These are phyloP conservation scores for Apotomis capreana DNA, from an alignment of 2,888 invertebrate species.

Conservation along the genomic window DNA sequence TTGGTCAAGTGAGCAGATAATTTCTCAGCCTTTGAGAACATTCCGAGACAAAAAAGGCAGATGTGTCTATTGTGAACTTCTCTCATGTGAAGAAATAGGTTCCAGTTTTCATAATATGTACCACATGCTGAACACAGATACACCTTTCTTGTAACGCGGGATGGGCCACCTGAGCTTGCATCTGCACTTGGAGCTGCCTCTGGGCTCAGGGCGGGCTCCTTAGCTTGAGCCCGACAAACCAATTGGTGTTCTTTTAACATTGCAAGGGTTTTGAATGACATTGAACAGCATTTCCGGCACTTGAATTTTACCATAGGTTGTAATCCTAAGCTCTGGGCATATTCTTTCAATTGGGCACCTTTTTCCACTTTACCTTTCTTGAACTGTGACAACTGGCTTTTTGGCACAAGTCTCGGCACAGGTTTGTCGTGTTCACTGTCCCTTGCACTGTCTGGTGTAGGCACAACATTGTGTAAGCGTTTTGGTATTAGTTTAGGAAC, in stretches of 20 bases:
- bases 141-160: conserved; percentile 89
- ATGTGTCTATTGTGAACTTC: conserved; percentile 92
- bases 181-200: conserved; percentile 68
- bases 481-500: conserved; percentile 75
- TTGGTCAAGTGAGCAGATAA: conserved; percentile 89
- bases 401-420: conserved; percentile 76
- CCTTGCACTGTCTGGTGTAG: conserved; percentile 57
- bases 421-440: conserved; percentile 75
- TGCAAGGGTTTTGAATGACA: conserved; percentile 86
- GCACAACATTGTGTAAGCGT: conserved; percentile 70
- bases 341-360: conserved; percentile 80
- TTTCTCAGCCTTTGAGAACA: conserved; percentile 91
- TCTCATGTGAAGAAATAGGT: conserved; percentile 92
- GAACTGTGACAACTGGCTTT: conserved; percentile 75
- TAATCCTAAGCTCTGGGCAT: conserved; percentile 88
- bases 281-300: conserved; percentile 88
- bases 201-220: conserved; percentile 72
- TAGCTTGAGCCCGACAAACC: conserved; percentile 82
- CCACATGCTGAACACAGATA: conserved; percentile 92
- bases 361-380: conserved; percentile 77
- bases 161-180: conserved; percentile 68
- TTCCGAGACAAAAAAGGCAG: conserved; percentile 92
- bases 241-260: conserved; percentile 88
- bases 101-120: conserved; percentile 94
- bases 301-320: conserved; percentile 88